These are phyloP conservation scores for Micromys minutus DNA, from an alignment of 2,113 vertebrate genomes.

Conservation along the genomic window DNA sequence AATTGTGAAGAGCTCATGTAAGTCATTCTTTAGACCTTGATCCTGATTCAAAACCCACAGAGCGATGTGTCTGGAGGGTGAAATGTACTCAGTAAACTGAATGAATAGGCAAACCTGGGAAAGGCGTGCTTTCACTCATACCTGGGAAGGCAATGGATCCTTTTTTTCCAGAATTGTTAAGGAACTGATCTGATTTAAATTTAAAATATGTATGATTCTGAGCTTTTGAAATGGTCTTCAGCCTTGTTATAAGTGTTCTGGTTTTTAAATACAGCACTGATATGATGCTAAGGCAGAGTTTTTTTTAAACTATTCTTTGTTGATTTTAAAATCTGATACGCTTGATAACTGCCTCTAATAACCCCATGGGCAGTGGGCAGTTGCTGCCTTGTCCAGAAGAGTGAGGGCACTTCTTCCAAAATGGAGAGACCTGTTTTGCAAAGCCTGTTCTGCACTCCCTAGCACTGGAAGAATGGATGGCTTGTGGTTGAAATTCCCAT, in stretches of 20 bases:
- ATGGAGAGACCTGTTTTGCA: not conserved
- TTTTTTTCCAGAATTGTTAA: slow-evolving; percentile 33
- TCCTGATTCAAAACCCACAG: slow-evolving; percentile 36
- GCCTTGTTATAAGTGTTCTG: not conserved
- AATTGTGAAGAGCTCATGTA: slow-evolving; percentile 36
- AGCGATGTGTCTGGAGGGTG: slow-evolving; percentile 31
- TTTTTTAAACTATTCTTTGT: not conserved
- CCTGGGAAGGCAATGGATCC: not conserved
- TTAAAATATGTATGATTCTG: slow-evolving; percentile 11
- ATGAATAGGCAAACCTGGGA: slow-evolving; percentile 39
- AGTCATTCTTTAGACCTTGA: slow-evolving; percentile 44
- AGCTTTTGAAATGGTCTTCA: slow-evolving; percentile 6
- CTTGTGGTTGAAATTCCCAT: slow-evolving; percentile 52
- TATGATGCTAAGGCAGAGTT: slow-evolving; percentile 21
- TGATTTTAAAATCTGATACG: slow-evolving; percentile 18
- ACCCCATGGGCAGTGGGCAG: not conserved
- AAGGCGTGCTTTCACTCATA: slow-evolving; percentile 60
- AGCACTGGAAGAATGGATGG: slow-evolving; percentile 34
- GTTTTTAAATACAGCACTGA: slow-evolving; percentile 43
- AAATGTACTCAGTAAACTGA: slow-evolving; percentile 37
- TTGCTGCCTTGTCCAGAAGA: slow-evolving; percentile 30
- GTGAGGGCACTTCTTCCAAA: not conserved
- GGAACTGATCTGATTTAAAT: slow-evolving; percentile 48
- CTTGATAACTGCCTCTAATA: slow-evolving; percentile 23
- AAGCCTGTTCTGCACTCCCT: not conserved